Conservation (phyloP, 2,888 invertebrate genomes). For the Drosophila limbata region DNA sequence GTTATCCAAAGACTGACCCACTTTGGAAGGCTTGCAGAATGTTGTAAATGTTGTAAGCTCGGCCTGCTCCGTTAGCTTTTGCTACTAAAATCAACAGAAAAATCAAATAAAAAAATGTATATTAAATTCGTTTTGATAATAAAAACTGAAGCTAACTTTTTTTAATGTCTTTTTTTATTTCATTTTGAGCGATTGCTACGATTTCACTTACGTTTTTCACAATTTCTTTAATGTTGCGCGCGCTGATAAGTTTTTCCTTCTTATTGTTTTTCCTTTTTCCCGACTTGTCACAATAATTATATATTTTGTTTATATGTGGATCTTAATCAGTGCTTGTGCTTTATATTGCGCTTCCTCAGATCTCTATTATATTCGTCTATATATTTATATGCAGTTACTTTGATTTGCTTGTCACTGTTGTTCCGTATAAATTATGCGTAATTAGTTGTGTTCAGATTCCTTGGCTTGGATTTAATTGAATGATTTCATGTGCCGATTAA, state of each 20-base stretch:
- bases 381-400: constrained; percentile 9
- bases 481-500: constrained; percentile 10
- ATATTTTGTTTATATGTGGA: constrained; percentile 13
- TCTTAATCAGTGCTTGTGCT: constrained; percentile 44
- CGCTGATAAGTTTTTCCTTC: constrained; percentile 45
- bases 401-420: constrained; percentile 32
- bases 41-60: constrained; percentile 36
- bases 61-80: constrained; percentile 36
- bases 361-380: constrained; percentile 19
- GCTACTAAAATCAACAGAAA: constrained; percentile 17
- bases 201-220: constrained; percentile 59
- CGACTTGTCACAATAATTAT: constrained; percentile 19
- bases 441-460: constrained; percentile 35
- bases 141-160: constrained; percentile 22
- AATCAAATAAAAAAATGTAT: constrained; percentile 5
- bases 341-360: constrained; percentile 31
- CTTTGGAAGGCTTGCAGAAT: constrained; percentile 34
- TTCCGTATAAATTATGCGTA: constrained; percentile 48
- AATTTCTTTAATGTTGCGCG: constrained; percentile 31
- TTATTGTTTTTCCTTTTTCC: constrained; percentile 29
- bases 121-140: constrained; percentile 22
- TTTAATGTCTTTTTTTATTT: constrained; percentile 12
- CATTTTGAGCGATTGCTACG: constrained; percentile 26
- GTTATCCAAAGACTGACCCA: constrained; percentile 54
- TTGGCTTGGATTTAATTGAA: constrained; percentile 27